Conservation (phyloP, 1,140 invertebrate species). For the Macrosteles quadrilineatus region DNA sequence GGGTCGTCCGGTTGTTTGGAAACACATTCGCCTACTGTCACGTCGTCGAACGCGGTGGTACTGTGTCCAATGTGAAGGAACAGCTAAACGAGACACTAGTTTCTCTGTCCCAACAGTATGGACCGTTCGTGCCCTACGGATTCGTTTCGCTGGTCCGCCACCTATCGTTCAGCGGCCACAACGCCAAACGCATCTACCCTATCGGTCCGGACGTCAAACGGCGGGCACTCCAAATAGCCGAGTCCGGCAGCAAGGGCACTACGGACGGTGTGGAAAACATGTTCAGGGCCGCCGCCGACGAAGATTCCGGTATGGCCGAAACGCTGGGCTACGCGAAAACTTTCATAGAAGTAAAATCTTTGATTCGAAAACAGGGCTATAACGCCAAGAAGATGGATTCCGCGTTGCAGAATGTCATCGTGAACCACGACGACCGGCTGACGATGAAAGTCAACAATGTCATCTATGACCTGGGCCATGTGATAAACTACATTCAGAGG, state of each 20-base stretch:
- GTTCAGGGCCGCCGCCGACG: background rate
- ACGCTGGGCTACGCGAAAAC: constrained; percentile 1
- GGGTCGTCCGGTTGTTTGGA: too few species aligned
- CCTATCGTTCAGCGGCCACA: background rate
- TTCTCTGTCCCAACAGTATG: constrained; percentile 1
- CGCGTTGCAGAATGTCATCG: background rate
- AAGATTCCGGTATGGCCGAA: background rate
- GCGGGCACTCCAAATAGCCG: background rate
- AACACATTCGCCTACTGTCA: too few species aligned
- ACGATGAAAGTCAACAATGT: background rate
- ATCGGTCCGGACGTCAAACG: background rate
- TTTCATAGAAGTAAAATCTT: background rate
- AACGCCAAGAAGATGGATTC: constrained; percentile 10
- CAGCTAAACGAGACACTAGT: constrained; percentile 7
- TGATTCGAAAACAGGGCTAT: constrained; percentile 12
- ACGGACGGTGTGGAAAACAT: background rate
- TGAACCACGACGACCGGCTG: background rate
- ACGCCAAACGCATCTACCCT: background rate
- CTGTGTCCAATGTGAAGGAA: too few species aligned
- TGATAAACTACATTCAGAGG: background rate
- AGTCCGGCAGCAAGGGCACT: constrained; percentile 7
- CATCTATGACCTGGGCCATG: constrained; percentile 1
- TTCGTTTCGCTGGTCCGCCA: background rate
- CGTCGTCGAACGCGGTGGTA: too few species aligned
- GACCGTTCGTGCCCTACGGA: background rate